These are phyloP conservation scores for Dipodomys ordii DNA, from an alignment of 2,113 vertebrate species.

Conservation along the genomic window DNA sequence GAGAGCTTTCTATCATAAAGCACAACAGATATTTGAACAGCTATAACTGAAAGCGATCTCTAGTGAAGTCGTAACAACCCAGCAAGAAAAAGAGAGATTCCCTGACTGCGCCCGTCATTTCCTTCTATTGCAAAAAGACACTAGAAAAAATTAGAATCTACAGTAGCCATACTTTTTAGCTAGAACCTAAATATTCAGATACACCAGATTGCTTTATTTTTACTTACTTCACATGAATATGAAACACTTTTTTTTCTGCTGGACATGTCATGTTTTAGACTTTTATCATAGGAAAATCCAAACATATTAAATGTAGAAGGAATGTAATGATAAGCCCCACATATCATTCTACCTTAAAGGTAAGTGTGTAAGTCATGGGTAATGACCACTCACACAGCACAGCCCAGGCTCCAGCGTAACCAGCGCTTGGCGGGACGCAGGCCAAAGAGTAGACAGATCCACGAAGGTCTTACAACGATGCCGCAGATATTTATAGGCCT, in stretches of 20 bases:
- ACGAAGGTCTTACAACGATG: background rate
- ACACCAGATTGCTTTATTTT: background rate
- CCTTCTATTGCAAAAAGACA: background rate
- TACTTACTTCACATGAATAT: background rate
- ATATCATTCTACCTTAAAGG: background rate
- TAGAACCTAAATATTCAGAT: constrained; percentile 4
- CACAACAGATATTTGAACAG: constrained; percentile 18
- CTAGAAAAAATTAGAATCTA: background rate
- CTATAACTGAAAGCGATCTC: background rate
- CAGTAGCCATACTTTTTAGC: background rate
- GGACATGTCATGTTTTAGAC: background rate
- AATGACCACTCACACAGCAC: no score
- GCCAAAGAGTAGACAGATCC: background rate
- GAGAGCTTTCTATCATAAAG: background rate
- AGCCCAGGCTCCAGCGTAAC: background rate
- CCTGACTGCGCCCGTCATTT: background rate
- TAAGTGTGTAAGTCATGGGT: background rate
- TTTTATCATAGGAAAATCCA: constrained; percentile 9
- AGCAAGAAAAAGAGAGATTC: background rate
- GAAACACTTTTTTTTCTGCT: background rate
- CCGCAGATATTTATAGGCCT: background rate
- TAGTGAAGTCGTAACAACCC: background rate
- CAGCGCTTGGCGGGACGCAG: background rate
- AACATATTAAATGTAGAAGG: background rate
- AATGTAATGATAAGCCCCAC: background rate